These are phyloP conservation scores for Cheirogaleus medius DNA, from an alignment of 2,113 vertebrate species.

Conservation along the genomic window DNA sequence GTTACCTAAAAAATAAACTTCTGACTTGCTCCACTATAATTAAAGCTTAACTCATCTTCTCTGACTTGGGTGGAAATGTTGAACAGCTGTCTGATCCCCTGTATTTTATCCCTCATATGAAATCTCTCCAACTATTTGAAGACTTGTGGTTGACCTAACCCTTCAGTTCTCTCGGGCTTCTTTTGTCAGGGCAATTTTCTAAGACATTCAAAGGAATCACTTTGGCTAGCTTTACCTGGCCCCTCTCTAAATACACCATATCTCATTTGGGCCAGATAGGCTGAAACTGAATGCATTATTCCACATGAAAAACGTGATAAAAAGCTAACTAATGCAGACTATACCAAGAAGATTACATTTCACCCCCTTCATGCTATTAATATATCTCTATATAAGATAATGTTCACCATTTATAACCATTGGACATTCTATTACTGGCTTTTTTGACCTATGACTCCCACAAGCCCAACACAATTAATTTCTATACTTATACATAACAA, in stretches of 20 bases:
- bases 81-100: background rate
- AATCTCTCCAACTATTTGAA: slow-evolving; percentile 29
- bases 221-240: background rate
- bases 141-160: background rate
- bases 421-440: background rate
- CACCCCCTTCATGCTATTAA: background rate
- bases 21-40: background rate
- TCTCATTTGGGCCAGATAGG: background rate
- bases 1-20: background rate
- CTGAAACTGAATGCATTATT: background rate
- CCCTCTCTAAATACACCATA: background rate
- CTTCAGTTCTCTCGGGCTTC: background rate
- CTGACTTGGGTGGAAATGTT: background rate
- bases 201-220: slow-evolving; percentile 17
- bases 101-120: background rate
- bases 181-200: background rate
- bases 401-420: background rate
- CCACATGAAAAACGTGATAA: background rate
- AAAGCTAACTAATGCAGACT: background rate
- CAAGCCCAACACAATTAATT: slow-evolving; percentile 17
- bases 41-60: slow-evolving; percentile 17
- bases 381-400: background rate
- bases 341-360: background rate
- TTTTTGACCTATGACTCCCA: slow-evolving; percentile 26
- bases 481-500: slow-evolving; percentile 28